A percentile compares a stretch with the other conserved stretches of the same genome.
These are phyloP conservation scores for Phrynocephalus vlangalii DNA, from an alignment of 2,797 vertebrate genomes.

Conservation along the genomic window DNA sequence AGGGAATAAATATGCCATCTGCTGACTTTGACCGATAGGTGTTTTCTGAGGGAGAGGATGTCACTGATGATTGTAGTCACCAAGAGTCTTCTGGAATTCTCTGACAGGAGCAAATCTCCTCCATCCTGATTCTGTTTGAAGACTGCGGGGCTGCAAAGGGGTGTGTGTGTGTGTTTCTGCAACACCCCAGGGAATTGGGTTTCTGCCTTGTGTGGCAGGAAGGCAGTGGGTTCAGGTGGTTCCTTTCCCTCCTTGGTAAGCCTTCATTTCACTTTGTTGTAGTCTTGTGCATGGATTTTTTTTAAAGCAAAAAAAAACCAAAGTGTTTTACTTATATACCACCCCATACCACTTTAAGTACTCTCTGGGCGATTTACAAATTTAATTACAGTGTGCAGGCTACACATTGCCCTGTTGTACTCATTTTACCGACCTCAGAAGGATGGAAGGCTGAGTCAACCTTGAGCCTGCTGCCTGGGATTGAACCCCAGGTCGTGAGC, in stretches of 20 bases:
- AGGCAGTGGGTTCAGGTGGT: background rate
- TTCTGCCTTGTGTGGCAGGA: background rate
- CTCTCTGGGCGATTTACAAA: no score
- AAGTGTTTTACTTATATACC: no score
- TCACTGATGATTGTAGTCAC: background rate
- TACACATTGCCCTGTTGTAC: no score
- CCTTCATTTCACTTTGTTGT: accelerated
- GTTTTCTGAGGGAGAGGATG: background rate
- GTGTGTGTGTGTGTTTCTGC: background rate
- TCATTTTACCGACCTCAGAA: no score
- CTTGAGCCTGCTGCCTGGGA: no score
- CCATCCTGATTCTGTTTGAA: no score
- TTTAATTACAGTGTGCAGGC: no score
- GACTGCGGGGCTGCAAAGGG: background rate
- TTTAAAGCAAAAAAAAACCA: no score
- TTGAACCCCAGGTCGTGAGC: no score
- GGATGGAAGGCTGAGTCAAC: no score
- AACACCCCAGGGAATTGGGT: no score
- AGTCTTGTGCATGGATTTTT: background rate
- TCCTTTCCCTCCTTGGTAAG: accelerated
- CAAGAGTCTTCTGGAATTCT: background rate
- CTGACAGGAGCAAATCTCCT: background rate
- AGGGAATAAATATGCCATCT: constrained; percentile 5
- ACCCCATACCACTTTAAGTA: no score
- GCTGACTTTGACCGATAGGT: background rate